Evolutionary conservation across 1,140 invertebrate genomes (phyloP).

Genomic region (Drosophila bipectinata): DNA sequence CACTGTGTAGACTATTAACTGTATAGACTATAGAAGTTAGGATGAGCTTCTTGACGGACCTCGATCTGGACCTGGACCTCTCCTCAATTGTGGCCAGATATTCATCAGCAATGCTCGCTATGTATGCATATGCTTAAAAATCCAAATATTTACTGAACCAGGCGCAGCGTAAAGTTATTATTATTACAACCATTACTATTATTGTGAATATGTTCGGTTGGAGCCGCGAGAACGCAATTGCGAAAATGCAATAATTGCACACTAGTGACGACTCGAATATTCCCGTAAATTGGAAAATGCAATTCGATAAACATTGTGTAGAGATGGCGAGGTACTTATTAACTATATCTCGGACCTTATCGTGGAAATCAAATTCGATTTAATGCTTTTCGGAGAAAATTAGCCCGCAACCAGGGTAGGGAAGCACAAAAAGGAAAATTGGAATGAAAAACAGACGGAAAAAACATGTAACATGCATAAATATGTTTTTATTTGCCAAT

Average conservation of each 20-base stretch:
- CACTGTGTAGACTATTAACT: no score
- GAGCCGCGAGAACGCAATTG: constrained; percentile 3
- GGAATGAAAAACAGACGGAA: constrained; percentile 35
- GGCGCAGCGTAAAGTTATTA: constrained; percentile 65
- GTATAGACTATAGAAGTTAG: no score
- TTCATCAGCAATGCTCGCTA: constrained; percentile 19
- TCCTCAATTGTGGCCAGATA: background rate
- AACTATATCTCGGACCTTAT: no score
- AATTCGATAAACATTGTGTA: no score
- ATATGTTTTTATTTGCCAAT: constrained; percentile 49
- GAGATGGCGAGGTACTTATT: no score
- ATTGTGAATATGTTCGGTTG: constrained; percentile 62
- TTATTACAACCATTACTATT: constrained; percentile 56
- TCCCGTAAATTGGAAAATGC: constrained; percentile 44
- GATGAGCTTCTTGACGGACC: background rate
- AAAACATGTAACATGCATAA: constrained; percentile 56
- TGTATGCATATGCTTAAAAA: constrained; percentile 71
- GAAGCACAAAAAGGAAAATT: constrained; percentile 24
- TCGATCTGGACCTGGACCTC: no score
- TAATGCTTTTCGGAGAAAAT: background rate
- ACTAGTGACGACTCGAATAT: constrained; percentile 24
- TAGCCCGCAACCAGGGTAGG: constrained; percentile 22
- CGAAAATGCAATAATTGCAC: constrained; percentile 29
- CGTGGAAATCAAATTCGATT: background rate
- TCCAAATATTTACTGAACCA: constrained; percentile 68